Percentiles rank a stretch among this genome's conserved stretches.
Evolutionary conservation across 92 coral and sea anemone genomes (phyloP).

Genomic region (Siderastrea siderea): DNA sequence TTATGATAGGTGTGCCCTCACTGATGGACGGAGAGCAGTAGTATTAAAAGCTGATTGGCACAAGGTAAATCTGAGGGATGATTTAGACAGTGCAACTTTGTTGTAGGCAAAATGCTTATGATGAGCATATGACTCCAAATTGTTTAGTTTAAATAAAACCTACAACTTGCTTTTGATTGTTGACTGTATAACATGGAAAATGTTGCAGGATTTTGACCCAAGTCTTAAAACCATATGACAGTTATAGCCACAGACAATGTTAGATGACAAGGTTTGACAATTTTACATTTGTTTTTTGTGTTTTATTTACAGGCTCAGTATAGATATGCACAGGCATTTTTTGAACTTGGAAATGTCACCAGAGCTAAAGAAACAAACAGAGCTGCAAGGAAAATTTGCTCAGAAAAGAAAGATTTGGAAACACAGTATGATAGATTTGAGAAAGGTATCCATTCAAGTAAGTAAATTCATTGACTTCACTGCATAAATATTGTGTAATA

Average conservation of each 20-base stretch:
- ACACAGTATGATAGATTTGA: conserved; percentile 65
- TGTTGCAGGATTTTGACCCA: too few species aligned
- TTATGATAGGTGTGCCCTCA: conserved; percentile 73
- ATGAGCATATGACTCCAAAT: too few species aligned
- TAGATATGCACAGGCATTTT: conserved; percentile 93
- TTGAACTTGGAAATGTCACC: conserved; percentile 66
- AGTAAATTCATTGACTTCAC: background rate
- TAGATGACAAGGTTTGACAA: too few species aligned
- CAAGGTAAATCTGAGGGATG: conserved; percentile 66
- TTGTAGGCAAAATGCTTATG: too few species aligned
- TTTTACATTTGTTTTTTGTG: background rate
- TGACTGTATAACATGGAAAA: too few species aligned
- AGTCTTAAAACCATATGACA: too few species aligned
- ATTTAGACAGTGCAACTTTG: background rate
- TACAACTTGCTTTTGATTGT: too few species aligned
- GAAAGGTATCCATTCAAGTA: conserved; percentile 3
- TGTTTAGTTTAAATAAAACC: too few species aligned
- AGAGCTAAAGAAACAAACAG: conserved; percentile 73
- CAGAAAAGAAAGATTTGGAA: conserved; percentile 70
- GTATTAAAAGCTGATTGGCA: conserved; percentile 93
- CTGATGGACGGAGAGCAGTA: conserved; percentile 95
- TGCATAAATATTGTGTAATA: too few species aligned
- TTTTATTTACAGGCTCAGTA: conserved; percentile 83
- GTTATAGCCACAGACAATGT: too few species aligned
- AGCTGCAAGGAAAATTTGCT: conserved; percentile 68